These are phyloP conservation scores for Etheostoma spectabile DNA, from an alignment of 2,113 vertebrate genomes.

Conservation along the genomic window DNA sequence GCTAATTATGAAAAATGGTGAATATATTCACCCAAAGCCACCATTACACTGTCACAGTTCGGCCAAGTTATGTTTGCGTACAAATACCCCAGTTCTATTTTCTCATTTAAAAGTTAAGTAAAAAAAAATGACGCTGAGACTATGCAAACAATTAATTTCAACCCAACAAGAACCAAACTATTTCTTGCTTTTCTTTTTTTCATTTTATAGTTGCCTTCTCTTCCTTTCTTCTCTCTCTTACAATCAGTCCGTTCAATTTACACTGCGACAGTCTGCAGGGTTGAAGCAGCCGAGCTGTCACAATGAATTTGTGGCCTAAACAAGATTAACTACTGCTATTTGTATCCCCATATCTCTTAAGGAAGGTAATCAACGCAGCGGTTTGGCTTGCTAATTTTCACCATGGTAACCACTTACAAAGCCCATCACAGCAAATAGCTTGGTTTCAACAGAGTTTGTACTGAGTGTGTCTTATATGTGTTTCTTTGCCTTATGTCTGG, in stretches of 20 bases:
- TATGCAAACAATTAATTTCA: slow-evolving; percentile 61
- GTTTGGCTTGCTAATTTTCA: slow-evolving; percentile 79
- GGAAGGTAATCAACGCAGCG: slow-evolving; percentile 75
- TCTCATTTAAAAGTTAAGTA: slow-evolving; percentile 49
- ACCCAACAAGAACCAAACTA: slow-evolving; percentile 50
- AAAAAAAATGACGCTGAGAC: slow-evolving; percentile 42
- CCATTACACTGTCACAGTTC: slow-evolving; percentile 39
- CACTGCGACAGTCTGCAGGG: slow-evolving; percentile 64
- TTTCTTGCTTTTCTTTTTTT: slow-evolving; percentile 26
- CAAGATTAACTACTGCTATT: slow-evolving; percentile 85
- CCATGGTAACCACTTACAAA: slow-evolving; percentile 76
- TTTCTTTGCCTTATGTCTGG: not conserved
- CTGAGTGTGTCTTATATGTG: slow-evolving; percentile 28
- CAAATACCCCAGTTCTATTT: slow-evolving; percentile 54
- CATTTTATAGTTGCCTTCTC: slow-evolving; percentile 32
- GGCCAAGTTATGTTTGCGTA: slow-evolving; percentile 53
- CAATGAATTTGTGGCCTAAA: slow-evolving; percentile 82
- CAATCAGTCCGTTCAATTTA: slow-evolving; percentile 76
- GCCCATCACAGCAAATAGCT: slow-evolving; percentile 65
- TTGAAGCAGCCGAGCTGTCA: slow-evolving; percentile 79
- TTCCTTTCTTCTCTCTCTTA: slow-evolving; percentile 61
- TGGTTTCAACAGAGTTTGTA: slow-evolving; percentile 44
- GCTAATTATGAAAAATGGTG: slow-evolving; percentile 81
- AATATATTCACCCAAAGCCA: slow-evolving; percentile 65
- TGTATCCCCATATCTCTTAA: slow-evolving; percentile 80